These are phyloP conservation scores for Micronycteris hirsuta DNA, from an alignment of 2,113 vertebrate species.

Conservation along the genomic window DNA sequence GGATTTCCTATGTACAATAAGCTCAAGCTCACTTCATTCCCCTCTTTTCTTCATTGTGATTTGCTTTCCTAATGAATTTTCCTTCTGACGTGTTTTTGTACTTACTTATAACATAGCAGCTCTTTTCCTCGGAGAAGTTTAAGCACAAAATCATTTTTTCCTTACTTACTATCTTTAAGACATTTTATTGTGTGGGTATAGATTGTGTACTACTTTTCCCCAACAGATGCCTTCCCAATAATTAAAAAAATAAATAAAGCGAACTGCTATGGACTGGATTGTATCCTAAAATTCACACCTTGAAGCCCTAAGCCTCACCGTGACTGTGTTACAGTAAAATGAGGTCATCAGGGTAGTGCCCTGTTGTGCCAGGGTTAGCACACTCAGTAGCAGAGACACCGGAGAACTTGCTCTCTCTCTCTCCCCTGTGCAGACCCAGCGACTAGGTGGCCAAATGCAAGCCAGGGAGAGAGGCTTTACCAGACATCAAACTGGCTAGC, in stretches of 20 bases:
- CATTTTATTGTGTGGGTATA: background rate
- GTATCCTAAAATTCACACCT: background rate
- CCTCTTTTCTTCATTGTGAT: background rate
- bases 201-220: background rate
- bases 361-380: too few relatives aligned
- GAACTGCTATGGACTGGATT: background rate
- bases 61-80: constrained; percentile 19
- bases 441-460: background rate
- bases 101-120: background rate
- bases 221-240: background rate
- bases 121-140: background rate
- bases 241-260: background rate
- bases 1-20: background rate
- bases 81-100: background rate
- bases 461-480: background rate
- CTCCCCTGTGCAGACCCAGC: background rate
- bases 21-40: background rate
- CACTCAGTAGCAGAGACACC: background rate
- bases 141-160: background rate
- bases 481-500: background rate
- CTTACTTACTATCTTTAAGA: background rate
- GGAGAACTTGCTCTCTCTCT: too few relatives aligned
- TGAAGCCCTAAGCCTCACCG: background rate
- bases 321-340: background rate
- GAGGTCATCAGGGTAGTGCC: background rate